Percentiles rank a stretch among this genome's conserved stretches.
Evolutionary conservation across 2,888 invertebrate species (phyloP).

Genomic region (Laothoe populi): DNA sequence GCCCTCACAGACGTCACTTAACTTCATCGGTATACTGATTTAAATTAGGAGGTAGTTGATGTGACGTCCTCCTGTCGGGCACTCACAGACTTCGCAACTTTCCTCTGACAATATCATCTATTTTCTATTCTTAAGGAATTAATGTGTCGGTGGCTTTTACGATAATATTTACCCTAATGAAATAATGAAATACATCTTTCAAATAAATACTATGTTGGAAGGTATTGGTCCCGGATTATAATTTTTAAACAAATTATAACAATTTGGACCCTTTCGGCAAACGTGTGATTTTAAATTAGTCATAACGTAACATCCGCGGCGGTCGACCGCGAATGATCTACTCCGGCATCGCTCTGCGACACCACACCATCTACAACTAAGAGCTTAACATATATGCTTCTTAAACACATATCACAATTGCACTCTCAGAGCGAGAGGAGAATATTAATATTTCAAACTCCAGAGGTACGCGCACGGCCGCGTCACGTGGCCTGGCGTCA

Average conservation of each 20-base stretch:
- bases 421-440: constrained; percentile 74
- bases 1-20: constrained; percentile 60
- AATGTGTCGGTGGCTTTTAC: constrained; percentile 85
- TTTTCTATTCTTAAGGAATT: constrained; percentile 84
- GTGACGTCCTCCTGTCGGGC: constrained; percentile 60
- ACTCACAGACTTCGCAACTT: constrained; percentile 77
- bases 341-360: constrained; percentile 80
- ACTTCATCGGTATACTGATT: constrained; percentile 72
- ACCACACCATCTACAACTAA: constrained; percentile 69
- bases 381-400: constrained; percentile 72
- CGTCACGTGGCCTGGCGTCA: constrained; percentile 77
- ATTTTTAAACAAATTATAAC: constrained; percentile 86
- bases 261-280: constrained; percentile 82
- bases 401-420: constrained; percentile 84
- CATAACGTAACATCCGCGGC: constrained; percentile 67
- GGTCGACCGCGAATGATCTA: constrained; percentile 65
- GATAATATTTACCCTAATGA: constrained; percentile 82
- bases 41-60: constrained; percentile 82
- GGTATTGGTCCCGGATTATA: constrained; percentile 84
- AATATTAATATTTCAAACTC: constrained; percentile 74
- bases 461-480: constrained; percentile 64
- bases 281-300: constrained; percentile 73
- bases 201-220: constrained; percentile 86
- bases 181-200: constrained; percentile 81
- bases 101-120: constrained; percentile 76